These are phyloP conservation scores for Pachyseris speciosa DNA, from an alignment of 64 coral and sea anemone genomes.

Conservation along the genomic window DNA sequence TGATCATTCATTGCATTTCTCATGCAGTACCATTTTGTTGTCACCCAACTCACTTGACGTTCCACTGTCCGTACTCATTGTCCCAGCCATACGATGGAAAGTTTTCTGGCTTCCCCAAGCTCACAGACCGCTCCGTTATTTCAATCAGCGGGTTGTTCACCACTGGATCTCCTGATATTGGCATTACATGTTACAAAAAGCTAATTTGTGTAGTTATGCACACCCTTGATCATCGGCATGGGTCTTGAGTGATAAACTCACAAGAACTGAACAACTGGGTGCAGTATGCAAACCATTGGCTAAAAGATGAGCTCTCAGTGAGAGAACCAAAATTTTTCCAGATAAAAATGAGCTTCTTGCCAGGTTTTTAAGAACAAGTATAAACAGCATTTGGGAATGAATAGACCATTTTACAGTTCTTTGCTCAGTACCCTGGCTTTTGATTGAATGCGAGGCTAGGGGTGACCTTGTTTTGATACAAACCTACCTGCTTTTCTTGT, in stretches of 20 bases:
- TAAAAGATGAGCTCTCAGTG: neutral
- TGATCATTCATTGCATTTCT: no score
- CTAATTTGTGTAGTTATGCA: neutral
- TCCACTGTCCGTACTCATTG: conserved; percentile 72
- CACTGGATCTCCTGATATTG: conserved; percentile 50
- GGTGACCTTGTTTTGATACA: no score
- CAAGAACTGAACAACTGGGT: neutral
- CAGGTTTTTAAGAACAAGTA: neutral
- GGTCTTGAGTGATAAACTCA: neutral
- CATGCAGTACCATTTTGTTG: neutral
- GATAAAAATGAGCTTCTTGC: neutral
- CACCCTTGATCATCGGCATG: neutral
- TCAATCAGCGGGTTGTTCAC: conserved; percentile 43
- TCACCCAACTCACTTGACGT: conserved; percentile 56
- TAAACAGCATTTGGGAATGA: neutral
- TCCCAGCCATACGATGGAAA: conserved; percentile 82
- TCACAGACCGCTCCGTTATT: conserved; percentile 23
- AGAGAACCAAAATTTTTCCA: neutral
- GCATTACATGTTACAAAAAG: conserved; percentile 9
- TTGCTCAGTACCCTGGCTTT: no score
- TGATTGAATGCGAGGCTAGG: no score
- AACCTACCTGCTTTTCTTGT: no score
- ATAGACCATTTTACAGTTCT: no score
- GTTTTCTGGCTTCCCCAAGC: conserved; percentile 69
- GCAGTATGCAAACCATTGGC: no score